phyloP scores from a whole-genome alignment of 2,113 vertebrate species.

The Oxyura jamaicensis region DNA sequence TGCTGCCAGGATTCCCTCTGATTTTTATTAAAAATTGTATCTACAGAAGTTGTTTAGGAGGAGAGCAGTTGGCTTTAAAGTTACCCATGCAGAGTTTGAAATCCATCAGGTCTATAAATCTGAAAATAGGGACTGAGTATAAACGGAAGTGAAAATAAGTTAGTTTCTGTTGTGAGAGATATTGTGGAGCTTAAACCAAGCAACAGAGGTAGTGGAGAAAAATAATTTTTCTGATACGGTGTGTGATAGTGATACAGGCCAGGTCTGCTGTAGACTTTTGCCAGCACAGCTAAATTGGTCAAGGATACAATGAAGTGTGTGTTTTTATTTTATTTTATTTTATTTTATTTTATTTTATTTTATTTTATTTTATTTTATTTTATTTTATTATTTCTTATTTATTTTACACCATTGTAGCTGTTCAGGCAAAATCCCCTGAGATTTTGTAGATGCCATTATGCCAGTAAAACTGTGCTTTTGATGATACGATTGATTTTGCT shows the following conservation, averaged over 20 bases:
- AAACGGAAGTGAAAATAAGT: not conserved
- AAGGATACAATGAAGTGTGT: not conserved
- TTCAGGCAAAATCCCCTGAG: conserved; percentile 45
- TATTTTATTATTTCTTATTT: not conserved
- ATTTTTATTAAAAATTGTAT: not conserved
- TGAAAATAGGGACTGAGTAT: not conserved
- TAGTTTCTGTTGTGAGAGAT: not conserved
- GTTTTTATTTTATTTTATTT: not conserved
- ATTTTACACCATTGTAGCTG: not conserved
- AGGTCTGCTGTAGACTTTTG: not conserved
- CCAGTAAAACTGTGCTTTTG: conserved; percentile 64
- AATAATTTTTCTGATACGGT: not conserved
- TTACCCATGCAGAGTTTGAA: not conserved
- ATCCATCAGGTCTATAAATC: not conserved
- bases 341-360: not conserved
- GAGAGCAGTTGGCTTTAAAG: not conserved
- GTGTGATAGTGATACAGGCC: not conserved
- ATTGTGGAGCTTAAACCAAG: not conserved
- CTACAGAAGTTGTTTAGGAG: not conserved
- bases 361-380: too few species aligned
- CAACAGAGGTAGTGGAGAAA: not conserved
- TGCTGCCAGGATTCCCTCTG: not conserved
- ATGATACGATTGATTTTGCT: conserved; percentile 62
- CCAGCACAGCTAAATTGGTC: not conserved
- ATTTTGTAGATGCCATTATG: conserved; percentile 30